phyloP scores from a whole-genome alignment of 2,797 vertebrate genomes.

The Eremophila alpestris region DNA sequence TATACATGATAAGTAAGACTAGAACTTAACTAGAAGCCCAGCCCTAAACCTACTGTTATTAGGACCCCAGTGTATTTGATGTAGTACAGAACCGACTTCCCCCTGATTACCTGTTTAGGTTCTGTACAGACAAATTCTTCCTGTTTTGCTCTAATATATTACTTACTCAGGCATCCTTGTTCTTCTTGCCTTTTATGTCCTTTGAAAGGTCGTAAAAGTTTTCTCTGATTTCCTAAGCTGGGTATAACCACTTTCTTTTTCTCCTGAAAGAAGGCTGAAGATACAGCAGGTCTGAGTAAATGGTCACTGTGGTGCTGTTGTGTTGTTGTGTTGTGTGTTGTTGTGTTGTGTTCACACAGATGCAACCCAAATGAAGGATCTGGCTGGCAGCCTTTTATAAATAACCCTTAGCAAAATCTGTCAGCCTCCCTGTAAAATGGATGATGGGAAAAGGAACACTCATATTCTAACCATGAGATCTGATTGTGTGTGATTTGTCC shows the following conservation, averaged over 20 bases:
- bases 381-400: neutral
- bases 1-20: neutral
- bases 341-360: neutral
- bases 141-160: neutral
- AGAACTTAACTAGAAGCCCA: neutral
- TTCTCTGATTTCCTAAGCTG: neutral
- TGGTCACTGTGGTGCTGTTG: neutral
- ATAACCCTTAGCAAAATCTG: neutral
- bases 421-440: neutral
- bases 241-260: neutral
- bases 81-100: rapidly evolving
- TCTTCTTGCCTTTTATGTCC: neutral
- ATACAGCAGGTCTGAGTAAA: neutral
- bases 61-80: neutral
- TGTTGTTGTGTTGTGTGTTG: neutral
- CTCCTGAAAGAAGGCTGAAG: neutral
- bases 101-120: neutral
- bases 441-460: neutral
- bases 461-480: neutral
- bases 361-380: neutral
- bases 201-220: neutral
- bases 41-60: neutral
- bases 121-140: neutral
- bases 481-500: neutral
- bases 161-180: neutral